These are phyloP conservation scores for Stercorarius parasiticus DNA, from an alignment of 2,113 vertebrate genomes.

Conservation along the genomic window DNA sequence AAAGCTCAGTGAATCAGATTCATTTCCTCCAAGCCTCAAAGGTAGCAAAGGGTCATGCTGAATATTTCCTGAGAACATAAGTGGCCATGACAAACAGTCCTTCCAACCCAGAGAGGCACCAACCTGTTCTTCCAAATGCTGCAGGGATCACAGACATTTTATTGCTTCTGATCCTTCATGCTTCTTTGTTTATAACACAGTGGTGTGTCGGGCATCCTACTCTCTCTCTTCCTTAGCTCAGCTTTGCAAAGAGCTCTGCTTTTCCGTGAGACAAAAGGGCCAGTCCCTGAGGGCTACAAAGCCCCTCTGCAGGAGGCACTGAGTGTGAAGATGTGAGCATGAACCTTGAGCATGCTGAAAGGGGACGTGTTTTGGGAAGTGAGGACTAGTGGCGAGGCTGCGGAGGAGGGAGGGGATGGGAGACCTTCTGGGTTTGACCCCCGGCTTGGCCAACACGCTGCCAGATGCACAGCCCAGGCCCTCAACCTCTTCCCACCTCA, in stretches of 20 bases:
- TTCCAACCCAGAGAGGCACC: not conserved
- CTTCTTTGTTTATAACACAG: not conserved
- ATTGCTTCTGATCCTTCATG: not conserved
- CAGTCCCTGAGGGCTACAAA: not conserved
- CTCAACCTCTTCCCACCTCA: not conserved
- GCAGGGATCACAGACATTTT: not conserved
- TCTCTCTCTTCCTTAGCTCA: not conserved
- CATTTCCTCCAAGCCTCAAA: not conserved
- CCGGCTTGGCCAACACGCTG: not conserved
- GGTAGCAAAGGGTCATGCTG: not conserved
- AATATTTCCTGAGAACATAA: not conserved
- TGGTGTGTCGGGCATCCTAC: not conserved
- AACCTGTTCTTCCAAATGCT: not conserved
- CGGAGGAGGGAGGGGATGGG: not conserved
- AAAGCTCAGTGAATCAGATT: not conserved
- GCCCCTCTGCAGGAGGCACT: not conserved
- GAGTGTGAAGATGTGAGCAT: not conserved
- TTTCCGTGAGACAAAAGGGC: not conserved
- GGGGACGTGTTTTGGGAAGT: not conserved
- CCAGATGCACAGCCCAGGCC: not conserved
- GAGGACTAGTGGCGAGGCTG: not conserved
- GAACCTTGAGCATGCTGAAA: not conserved
- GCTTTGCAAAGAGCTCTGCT: not conserved
- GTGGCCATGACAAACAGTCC: not conserved
- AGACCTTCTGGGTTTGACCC: not conserved